A percentile compares a stretch with the other conserved stretches of the same genome.
Conservation (phyloP, 2,113 vertebrate species). For the Ctenomys sociabilis region DNA sequence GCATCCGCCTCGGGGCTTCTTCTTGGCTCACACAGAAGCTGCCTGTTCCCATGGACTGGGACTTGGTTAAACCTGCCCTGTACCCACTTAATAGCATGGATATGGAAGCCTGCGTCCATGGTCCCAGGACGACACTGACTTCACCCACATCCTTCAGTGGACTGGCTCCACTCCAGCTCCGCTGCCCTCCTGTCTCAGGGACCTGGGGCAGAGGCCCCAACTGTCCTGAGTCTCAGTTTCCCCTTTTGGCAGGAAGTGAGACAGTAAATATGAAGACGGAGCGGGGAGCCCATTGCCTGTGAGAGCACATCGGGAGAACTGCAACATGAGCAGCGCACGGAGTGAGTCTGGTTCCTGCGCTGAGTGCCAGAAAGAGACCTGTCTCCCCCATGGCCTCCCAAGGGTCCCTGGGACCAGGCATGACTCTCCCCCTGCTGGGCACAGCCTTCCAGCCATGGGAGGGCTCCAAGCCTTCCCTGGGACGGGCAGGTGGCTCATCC, state of each 20-base stretch:
- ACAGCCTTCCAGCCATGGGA: not conserved
- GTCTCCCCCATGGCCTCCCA: no score
- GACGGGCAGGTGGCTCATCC: not conserved
- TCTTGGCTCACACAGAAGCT: accelerated
- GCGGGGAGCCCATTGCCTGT: accelerated
- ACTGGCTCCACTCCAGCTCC: not conserved
- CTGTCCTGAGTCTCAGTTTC: not conserved
- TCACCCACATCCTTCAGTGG: accelerated
- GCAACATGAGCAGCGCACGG: no score
- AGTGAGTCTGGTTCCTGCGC: not conserved
- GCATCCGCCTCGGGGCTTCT: not conserved
- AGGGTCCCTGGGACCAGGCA: not conserved
- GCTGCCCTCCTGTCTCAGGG: accelerated
- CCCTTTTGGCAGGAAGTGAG: not conserved
- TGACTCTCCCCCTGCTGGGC: not conserved
- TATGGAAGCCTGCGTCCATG: not conserved
- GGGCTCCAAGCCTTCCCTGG: not conserved
- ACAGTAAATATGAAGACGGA: not conserved
- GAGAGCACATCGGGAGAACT: no score
- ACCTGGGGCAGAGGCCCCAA: not conserved
- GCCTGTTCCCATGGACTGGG: not conserved
- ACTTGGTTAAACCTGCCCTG: not conserved
- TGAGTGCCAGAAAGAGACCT: not conserved
- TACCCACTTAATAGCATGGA: accelerated
- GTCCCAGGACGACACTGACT: not conserved